phyloP scores from a whole-genome alignment of 2,113 vertebrate genomes.

The Oplegnathus fasciatus region DNA sequence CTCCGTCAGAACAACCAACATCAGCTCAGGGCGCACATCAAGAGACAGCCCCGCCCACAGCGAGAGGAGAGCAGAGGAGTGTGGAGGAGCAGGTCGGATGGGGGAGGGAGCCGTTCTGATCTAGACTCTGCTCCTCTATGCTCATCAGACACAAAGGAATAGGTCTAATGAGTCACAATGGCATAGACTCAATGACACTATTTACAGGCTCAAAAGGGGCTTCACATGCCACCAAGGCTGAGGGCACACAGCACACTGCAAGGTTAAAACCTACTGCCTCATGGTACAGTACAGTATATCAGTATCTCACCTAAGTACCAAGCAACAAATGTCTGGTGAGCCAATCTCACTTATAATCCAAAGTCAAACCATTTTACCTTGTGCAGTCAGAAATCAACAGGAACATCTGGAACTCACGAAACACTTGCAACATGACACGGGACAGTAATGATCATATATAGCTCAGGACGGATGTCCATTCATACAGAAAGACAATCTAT shows the following conservation, averaged over 20 bases:
- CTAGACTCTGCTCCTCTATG: conserved; percentile 51
- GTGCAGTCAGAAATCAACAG: neutral
- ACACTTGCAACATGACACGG: neutral
- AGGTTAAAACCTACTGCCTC: neutral
- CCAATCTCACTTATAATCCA: neutral
- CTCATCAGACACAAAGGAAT: conserved; percentile 64
- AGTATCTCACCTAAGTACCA: neutral
- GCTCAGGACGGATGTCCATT: neutral
- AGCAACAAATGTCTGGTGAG: neutral
- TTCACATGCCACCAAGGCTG: neutral
- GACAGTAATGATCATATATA: neutral
- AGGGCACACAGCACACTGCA: neutral
- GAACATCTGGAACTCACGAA: neutral
- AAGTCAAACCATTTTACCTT: neutral
- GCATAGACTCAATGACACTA: conserved; percentile 2
- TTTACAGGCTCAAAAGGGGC: conserved; percentile 10
- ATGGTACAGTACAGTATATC: neutral
- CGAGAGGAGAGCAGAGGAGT: conserved; percentile 52
- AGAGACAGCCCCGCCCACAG: conserved; percentile 74
- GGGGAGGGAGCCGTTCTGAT: conserved; percentile 64
- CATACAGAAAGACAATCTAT: neutral
- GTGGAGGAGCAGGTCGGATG: conserved; percentile 59
- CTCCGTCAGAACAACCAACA: conserved; percentile 59
- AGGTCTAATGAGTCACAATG: conserved; percentile 43
- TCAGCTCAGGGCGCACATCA: conserved; percentile 59